Evolutionary conservation across 2,113 vertebrate genomes (phyloP).

Genomic region (Rafetus swinhoei): DNA sequence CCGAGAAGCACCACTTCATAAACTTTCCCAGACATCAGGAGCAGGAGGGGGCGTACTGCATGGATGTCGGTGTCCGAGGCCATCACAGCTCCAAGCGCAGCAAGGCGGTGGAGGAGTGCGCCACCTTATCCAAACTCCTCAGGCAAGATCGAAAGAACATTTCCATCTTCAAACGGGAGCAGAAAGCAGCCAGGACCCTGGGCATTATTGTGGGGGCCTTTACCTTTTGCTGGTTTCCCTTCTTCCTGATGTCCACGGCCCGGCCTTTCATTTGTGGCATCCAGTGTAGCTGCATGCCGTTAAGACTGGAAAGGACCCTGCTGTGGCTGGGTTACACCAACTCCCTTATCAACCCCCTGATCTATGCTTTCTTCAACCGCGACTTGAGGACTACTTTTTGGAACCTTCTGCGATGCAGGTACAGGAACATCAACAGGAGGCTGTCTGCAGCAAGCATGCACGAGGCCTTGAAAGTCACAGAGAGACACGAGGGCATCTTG

Average conservation of each 20-base stretch:
- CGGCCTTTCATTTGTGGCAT: constrained; percentile 80
- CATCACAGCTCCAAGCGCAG: constrained; percentile 64
- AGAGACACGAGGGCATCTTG: constrained; percentile 76
- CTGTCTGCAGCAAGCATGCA: constrained; percentile 81
- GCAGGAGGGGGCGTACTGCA: constrained; percentile 67
- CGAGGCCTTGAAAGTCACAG: constrained; percentile 80
- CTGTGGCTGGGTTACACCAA: constrained; percentile 82
- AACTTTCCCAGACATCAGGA: constrained; percentile 68
- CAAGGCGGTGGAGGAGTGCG: constrained; percentile 73
- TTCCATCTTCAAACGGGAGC: constrained; percentile 83
- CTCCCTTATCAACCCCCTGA: constrained; percentile 82
- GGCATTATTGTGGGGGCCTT: constrained; percentile 80
- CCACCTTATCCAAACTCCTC: constrained; percentile 77
- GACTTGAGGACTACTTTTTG: constrained; percentile 83
- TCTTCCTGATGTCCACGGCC: constrained; percentile 79
- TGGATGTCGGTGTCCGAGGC: constrained; percentile 53
- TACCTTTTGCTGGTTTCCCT: constrained; percentile 80
- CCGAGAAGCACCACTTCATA: constrained; percentile 79
- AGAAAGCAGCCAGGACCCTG: constrained; percentile 80
- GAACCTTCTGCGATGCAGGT: constrained; percentile 79
- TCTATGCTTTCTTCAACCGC: constrained; percentile 82
- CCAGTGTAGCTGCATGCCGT: constrained; percentile 77
- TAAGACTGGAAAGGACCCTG: constrained; percentile 80
- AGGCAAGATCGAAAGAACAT: constrained; percentile 79
- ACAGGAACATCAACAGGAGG: constrained; percentile 81